A percentile compares a stretch with the other conserved stretches of the same genome.
phyloP scores from a whole-genome alignment of 1,140 invertebrate genomes.

The Hylyphantes graminicola region DNA sequence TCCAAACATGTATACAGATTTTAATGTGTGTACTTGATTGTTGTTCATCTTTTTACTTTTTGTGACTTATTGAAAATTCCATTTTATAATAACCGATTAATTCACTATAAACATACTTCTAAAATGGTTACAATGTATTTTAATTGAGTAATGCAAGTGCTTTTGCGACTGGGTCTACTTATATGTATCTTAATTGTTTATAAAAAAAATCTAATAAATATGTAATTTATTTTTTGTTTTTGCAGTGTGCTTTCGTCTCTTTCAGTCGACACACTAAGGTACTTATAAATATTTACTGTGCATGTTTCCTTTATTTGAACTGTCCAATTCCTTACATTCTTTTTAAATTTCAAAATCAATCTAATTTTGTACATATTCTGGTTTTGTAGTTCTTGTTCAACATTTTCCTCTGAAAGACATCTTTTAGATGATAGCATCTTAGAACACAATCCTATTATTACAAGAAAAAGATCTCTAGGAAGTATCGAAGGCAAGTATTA shows the following conservation, averaged over 20 bases:
- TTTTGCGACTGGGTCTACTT: no score
- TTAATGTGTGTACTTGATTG: no score
- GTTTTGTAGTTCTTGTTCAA: conserved; percentile 61
- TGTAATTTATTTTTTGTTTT: conserved; percentile 10
- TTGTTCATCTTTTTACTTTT: no score
- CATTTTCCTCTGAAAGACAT: conserved; percentile 65
- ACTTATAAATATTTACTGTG: background rate
- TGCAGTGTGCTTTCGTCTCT: conserved; percentile 49
- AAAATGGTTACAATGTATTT: no score
- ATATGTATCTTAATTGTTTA: no score
- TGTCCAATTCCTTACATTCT: background rate
- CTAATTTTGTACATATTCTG: conserved; percentile 13
- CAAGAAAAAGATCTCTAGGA: conserved; percentile 60
- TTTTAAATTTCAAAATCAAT: background rate
- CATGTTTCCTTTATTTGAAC: background rate
- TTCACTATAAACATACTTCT: no score
- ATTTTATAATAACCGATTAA: no score
- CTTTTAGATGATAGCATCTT: conserved; percentile 70
- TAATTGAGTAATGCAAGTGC: no score
- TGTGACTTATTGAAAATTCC: no score
- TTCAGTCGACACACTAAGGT: conserved; percentile 55
- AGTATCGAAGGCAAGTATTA: conserved; percentile 50
- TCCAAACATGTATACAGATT: no score
- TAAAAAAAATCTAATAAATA: background rate
- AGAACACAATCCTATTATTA: conserved; percentile 66